Evolutionary conservation across 2,888 invertebrate genomes (phyloP).

Genomic region (Papilio demoleus): DNA sequence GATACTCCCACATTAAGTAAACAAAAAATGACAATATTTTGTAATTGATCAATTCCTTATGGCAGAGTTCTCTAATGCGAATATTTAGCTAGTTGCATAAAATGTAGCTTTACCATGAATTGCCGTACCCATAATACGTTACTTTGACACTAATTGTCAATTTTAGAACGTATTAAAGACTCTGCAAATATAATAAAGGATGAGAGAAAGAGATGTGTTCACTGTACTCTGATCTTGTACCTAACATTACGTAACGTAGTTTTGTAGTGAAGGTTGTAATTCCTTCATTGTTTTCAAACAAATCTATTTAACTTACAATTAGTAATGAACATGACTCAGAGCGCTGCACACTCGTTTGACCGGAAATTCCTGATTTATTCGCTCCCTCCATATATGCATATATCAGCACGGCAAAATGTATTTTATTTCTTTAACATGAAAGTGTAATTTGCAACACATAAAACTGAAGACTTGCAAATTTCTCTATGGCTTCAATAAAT

Average conservation of each 20-base stretch:
- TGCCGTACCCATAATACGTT: too few species aligned
- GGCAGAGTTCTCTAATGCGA: too few species aligned
- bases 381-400: slow-evolving; percentile 1
- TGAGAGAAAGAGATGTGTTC: neutral
- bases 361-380: slow-evolving; percentile 35
- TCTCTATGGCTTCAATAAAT: slow-evolving; percentile 7
- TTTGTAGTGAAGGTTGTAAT: neutral
- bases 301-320: slow-evolving; percentile 18
- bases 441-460: neutral
- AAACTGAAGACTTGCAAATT: slow-evolving; percentile 1
- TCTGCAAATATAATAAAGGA: neutral
- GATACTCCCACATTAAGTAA: neutral
- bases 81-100: too few species aligned
- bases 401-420: neutral
- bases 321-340: slow-evolving; percentile 29
- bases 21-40: slow-evolving; percentile 1
- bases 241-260: neutral
- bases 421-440: neutral
- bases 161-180: neutral
- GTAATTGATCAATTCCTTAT: too few species aligned
- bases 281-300: slow-evolving; percentile 9
- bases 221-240: neutral
- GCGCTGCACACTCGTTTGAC: slow-evolving; percentile 3
- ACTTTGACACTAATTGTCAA: neutral
- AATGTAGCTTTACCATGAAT: too few species aligned